Conservation (phyloP, 2,113 vertebrate species). For the Microtus richardsoni region DNA sequence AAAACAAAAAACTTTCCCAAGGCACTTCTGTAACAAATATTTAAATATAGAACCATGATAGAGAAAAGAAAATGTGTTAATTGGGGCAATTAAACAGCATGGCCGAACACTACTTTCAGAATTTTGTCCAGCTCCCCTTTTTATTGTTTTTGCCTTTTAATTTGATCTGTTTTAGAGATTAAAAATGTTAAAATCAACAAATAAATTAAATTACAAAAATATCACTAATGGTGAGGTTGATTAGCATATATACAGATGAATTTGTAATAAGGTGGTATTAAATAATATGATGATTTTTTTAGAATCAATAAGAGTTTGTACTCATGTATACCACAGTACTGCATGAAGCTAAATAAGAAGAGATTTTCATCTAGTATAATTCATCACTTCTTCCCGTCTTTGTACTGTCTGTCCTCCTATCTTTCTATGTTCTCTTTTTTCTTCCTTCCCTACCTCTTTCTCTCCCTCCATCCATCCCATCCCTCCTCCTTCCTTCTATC, state of each 20-base stretch:
- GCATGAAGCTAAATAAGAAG: neutral
- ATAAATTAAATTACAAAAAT: slow-evolving; percentile 85
- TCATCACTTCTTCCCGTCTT: slow-evolving; percentile 44
- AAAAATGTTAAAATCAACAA: slow-evolving; percentile 73
- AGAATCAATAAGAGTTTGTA: slow-evolving; percentile 63
- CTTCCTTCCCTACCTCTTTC: neutral
- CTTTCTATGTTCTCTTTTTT: too few species aligned
- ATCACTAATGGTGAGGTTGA: slow-evolving; percentile 81
- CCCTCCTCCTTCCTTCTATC: neutral
- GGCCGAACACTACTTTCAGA: slow-evolving; percentile 60
- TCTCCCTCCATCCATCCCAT: neutral
- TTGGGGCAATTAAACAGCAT: slow-evolving; percentile 63
- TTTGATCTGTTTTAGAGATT: slow-evolving; percentile 75
- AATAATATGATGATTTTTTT: slow-evolving; percentile 67
- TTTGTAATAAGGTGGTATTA: slow-evolving; percentile 77
- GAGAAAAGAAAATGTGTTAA: slow-evolving; percentile 70
- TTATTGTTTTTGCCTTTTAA: slow-evolving; percentile 46
- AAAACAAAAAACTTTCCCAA: slow-evolving; percentile 11
- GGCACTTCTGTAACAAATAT: slow-evolving; percentile 62
- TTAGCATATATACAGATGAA: slow-evolving; percentile 72
- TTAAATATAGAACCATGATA: slow-evolving; percentile 68
- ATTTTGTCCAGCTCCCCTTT: neutral
- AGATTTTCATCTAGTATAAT: slow-evolving; percentile 48
- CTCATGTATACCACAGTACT: slow-evolving; percentile 68
- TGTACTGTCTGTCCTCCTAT: neutral